Evolutionary conservation across 2,888 invertebrate genomes (phyloP).

Genomic region (Schrankia costaestrigalis): DNA sequence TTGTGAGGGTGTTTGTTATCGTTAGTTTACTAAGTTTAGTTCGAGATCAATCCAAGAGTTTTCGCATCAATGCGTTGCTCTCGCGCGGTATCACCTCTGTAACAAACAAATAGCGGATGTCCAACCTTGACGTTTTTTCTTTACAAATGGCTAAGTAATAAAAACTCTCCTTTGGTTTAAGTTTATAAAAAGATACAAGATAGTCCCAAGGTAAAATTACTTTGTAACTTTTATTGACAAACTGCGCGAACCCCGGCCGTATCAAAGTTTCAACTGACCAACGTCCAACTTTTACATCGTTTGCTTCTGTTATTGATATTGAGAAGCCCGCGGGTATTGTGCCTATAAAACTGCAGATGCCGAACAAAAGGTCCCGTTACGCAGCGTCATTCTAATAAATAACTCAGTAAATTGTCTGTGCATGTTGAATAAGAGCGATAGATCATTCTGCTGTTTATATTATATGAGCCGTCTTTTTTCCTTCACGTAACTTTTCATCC

Average conservation of each 20-base stretch:
- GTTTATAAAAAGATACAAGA: conserved; percentile 59
- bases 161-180: conserved; percentile 42
- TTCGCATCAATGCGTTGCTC: conserved; percentile 15
- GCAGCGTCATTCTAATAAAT: conserved; percentile 56
- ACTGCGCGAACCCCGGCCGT: conserved; percentile 47
- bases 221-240: conserved; percentile 70
- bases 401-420: conserved; percentile 56
- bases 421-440: conserved; percentile 49
- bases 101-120: conserved; percentile 28
- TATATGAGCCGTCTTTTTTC: conserved; percentile 53
- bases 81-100: conserved; percentile 8
- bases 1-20: conserved; percentile 62
- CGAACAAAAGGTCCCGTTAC: conserved; percentile 49
- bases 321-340: conserved; percentile 37
- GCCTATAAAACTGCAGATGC: conserved; percentile 54
- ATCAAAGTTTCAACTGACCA: conserved; percentile 65
- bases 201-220: conserved; percentile 63
- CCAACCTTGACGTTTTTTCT: conserved; percentile 18
- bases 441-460: conserved; percentile 59
- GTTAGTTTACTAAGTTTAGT: conserved; percentile 51
- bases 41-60: conserved; percentile 18
- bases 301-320: conserved; percentile 66
- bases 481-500: conserved; percentile 50
- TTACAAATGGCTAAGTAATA: conserved; percentile 42
- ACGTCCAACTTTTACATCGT: conserved; percentile 55